Conservation (phyloP, 1,140 invertebrate genomes). For the Drosophila ananassae region DNA sequence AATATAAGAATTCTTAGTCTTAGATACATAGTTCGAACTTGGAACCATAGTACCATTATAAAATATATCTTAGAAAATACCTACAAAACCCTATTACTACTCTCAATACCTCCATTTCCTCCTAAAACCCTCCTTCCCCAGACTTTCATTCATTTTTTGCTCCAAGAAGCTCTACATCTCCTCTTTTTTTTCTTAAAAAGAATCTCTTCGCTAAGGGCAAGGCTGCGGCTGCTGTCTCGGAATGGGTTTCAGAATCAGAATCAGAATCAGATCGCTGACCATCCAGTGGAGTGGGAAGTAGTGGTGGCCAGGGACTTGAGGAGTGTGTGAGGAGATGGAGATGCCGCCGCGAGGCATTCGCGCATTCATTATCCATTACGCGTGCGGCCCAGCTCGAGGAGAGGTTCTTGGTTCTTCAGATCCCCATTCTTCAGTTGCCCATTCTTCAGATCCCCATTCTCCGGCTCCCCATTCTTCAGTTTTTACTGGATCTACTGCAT, state of each 20-base stretch:
- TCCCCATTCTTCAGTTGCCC: background rate
- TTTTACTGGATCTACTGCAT: background rate
- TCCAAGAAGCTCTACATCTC: too few species aligned
- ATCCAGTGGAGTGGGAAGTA: background rate
- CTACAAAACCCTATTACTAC: too few species aligned
- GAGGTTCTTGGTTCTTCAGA: constrained; percentile 5
- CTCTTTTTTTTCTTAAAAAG: background rate
- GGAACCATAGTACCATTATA: too few species aligned
- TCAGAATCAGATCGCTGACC: constrained; percentile 41
- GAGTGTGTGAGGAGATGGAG: constrained; percentile 24
- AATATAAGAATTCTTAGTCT: too few species aligned
- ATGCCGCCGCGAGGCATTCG: constrained; percentile 67
- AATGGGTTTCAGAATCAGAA: constrained; percentile 18
- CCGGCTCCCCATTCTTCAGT: background rate
- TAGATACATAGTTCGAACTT: too few species aligned
- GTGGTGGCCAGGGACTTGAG: too few species aligned
- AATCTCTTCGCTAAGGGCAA: constrained; percentile 49
- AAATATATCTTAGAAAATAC: too few species aligned
- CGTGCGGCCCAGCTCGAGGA: constrained; percentile 39
- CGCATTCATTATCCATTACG: constrained; percentile 76
- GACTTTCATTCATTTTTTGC: too few species aligned
- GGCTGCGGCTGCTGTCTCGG: constrained; percentile 31
- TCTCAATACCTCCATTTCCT: too few species aligned
- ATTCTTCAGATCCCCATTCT: background rate
- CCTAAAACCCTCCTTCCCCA: too few species aligned